Base-by-base conservation (phyloP, 2,113 vertebrate species). In the Tupaia tana region DNA sequence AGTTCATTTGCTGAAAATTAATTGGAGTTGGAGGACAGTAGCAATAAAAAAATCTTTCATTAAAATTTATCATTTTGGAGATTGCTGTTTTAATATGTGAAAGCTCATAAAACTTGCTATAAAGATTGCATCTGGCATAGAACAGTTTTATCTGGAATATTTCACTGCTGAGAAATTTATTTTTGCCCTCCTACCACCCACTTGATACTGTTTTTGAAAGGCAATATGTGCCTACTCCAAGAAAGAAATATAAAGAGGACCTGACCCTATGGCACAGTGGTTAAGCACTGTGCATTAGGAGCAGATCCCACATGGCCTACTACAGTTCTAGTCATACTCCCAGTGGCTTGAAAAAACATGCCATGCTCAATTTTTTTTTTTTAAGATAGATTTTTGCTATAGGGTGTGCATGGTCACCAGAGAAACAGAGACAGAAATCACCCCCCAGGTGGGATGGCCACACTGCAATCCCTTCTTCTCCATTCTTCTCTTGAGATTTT, bases 1-100 rank as follows among this genome's bases (percentile, higher is more conserved):
- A 64, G 8, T 71, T 90, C 7, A 67, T 77, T 85, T 87, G 89
- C 77, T 92, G 52, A 87, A 92, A 75, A 87, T 66, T 31, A 86
- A 31, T 61, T 75, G 89, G 20, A 27, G 27, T 77, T 79, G 80
- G 92, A 56, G 19, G 14, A 84, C 18, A 66, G 9, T 63, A 89
- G 27, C n/a, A 31, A 18, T 43, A 34, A 31, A 86, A 24, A 71
- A 67, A 43, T 64, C 27, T 27, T 25, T 12, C 54, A 20, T 89
- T 82, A 71, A 19, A 75, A 66, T 79, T 88, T 27, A 87, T 90
- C 27, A 18, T 75, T 77, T 31, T 52, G 56, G 59, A 92, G 18
- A 77, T 3, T 56, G 1, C 66, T 80, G 11, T 80, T 80, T 83
- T 80, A 78, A 24, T 75, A 75, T 91, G 86, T 80, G 75, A 84